A percentile compares a stretch with the other conserved stretches of the same genome.
Evolutionary conservation across 1,140 invertebrate species (phyloP).

Genomic region (Stegodyphus mimosarum): DNA sequence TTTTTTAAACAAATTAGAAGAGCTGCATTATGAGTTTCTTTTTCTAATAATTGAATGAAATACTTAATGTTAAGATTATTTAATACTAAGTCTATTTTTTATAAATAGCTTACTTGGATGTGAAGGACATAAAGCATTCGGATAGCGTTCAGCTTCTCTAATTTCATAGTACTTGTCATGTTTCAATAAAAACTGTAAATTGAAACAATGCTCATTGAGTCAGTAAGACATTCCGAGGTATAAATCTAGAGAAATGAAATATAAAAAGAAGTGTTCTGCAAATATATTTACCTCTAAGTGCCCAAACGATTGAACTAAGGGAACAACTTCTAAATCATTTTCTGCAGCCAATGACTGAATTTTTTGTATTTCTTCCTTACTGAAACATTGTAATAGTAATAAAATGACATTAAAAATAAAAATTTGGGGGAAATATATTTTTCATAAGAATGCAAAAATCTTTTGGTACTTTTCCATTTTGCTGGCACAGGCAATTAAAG

Average conservation of each 20-base stretch:
- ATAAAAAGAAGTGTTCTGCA: neutral
- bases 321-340: slow-evolving; percentile 74
- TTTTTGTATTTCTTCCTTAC: slow-evolving; percentile 74
- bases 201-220: neutral
- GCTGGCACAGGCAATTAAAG: too few species aligned
- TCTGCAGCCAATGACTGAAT: slow-evolving; percentile 76
- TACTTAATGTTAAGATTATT: neutral
- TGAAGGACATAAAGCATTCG: slow-evolving; percentile 69
- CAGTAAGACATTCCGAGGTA: too few species aligned
- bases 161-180: slow-evolving; percentile 70
- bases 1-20: neutral
- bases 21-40: too few species aligned
- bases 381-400: slow-evolving; percentile 22
- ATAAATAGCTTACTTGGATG: slow-evolving; percentile 51
- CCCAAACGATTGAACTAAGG: slow-evolving; percentile 66
- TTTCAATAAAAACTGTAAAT: slow-evolving; percentile 73
- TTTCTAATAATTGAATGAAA: neutral
- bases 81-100: neutral
- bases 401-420: neutral
- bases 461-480: too few species aligned
- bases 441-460: too few species aligned
- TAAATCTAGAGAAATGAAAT: too few species aligned
- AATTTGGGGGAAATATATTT: too few species aligned
- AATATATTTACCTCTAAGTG: slow-evolving; percentile 64
- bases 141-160: slow-evolving; percentile 72